phyloP scores from a whole-genome alignment of 2,797 vertebrate genomes.

The Mormyrus hasselquistii region DNA sequence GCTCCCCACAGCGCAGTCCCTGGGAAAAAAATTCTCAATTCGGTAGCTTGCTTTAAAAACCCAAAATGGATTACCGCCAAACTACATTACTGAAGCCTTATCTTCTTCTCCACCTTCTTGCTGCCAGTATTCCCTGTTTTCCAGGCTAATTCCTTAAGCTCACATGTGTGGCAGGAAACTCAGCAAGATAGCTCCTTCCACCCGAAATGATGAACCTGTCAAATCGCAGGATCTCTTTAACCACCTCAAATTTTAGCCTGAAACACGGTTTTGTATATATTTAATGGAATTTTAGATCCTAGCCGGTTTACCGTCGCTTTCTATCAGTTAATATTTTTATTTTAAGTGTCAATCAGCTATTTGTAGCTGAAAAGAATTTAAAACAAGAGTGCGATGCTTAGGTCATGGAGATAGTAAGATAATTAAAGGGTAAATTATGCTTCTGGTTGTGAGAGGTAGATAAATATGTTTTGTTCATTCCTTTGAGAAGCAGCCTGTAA shows the following conservation, averaged over 20 bases:
- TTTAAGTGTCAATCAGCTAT: not conserved
- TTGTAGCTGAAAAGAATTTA: not conserved
- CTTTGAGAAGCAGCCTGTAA: not conserved
- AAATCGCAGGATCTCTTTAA: constrained; percentile 12
- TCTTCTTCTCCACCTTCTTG: constrained; percentile 15
- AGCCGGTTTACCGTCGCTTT: not conserved
- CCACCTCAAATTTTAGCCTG: not conserved
- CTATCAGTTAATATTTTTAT: not conserved
- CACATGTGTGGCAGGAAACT: not conserved
- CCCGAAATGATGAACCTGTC: not conserved
- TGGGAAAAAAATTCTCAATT: constrained; percentile 16
- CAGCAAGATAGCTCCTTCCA: constrained; percentile 2
- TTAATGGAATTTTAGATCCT: not conserved
- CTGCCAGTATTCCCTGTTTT: constrained; percentile 5
- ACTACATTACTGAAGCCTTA: constrained; percentile 17
- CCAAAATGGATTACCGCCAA: constrained; percentile 23
- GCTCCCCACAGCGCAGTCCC: not conserved
- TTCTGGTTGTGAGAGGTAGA: not conserved
- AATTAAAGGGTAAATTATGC: not conserved
- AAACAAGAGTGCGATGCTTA: not conserved
- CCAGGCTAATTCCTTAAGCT: constrained; percentile 7
- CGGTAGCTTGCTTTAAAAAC: constrained; percentile 19
- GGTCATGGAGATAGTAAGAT: not conserved
- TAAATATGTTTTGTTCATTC: not conserved
- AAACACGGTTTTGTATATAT: not conserved